phyloP scores from a whole-genome alignment of 2,797 vertebrate genomes.

The Agapornis canus region DNA sequence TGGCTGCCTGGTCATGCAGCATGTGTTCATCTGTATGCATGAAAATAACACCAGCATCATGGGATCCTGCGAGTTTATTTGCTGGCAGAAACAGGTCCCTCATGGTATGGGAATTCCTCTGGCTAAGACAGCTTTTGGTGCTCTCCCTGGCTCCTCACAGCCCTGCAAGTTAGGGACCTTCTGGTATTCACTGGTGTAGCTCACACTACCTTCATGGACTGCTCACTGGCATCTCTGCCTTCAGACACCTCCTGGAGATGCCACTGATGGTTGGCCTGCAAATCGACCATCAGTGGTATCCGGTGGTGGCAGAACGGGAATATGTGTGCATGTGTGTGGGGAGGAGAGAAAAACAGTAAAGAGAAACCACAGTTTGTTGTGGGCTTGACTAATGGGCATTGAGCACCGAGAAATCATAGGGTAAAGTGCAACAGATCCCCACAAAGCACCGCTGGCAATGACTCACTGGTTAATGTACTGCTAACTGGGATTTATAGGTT shows the following conservation, averaged over 20 bases:
- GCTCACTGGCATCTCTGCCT: not conserved
- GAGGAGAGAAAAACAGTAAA: not conserved
- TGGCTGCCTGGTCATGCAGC: not conserved
- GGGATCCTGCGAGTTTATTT: not conserved
- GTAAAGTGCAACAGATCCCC: not conserved
- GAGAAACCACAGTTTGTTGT: not conserved
- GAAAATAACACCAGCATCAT: not conserved
- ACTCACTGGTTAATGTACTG: not conserved
- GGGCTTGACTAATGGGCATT: not conserved
- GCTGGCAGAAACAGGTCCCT: not conserved
- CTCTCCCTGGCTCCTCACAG: not conserved
- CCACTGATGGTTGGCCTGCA: not conserved
- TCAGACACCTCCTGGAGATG: not conserved
- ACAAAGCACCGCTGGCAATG: not conserved
- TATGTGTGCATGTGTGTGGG: fast-evolving
- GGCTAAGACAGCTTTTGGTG: fast-evolving
- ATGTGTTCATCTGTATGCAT: not conserved
- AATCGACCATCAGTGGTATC: not conserved
- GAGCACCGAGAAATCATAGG: not conserved
- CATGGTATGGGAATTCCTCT: not conserved
- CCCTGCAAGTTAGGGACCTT: not conserved
- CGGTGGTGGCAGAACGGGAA: not conserved
- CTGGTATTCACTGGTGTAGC: fast-evolving
- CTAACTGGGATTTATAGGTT: conserved; percentile 50
- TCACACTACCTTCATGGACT: fast-evolving